Evolutionary conservation across 2,888 invertebrate genomes (phyloP), one percentile per base, ranked within the genome.

Genomic region (Amphimallon solstitiale): DNA sequence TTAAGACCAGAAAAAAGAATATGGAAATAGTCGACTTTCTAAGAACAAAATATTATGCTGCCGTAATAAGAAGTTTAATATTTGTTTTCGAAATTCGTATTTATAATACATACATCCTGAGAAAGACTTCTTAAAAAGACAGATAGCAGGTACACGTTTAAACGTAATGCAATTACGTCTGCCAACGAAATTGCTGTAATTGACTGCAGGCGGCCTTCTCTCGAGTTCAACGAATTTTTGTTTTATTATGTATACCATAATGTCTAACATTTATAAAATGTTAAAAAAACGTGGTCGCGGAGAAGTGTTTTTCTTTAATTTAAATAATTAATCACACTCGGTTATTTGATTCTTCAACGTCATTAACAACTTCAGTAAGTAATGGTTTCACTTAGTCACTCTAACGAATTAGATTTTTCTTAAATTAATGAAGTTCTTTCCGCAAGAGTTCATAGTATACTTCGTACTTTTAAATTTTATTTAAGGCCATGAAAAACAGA

Each of bases 281-380:
- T 52, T n/a, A 29, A 59, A 59, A 40, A 63, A 34, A 29, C 51
- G 51, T 49, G n/a, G 35, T 29, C 40, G 51, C 7, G n/a, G 43
- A 9, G 46, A 37, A 60, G 52, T 62, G 61, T 66, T 66, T 66
- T 66, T 61, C 61, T 66, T 61, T 59, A 67, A 67, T 67, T 67
- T 63, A 63, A 63, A 63, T 63, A 63, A 67, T 67, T 67, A 67
- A 67, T 67, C 67, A 67, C 67, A 40, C 67, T 59, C 63, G 51
- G 67, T 67, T 67, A 67, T 67, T 67, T 67, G 59, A 67, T 67
- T 67, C 67, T 63, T 66, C 56, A 35, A 63, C 52, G 19, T 59
- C 67, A 67, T 67, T 63, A 63, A 67, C 67, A 63, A 67, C 49
- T 59, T 54, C 52, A 52, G 63, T 67, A 67, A 67, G 63, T 63